Evolutionary conservation across 2,888 invertebrate genomes (phyloP).

Genomic region (Azorinus chamasolen): DNA sequence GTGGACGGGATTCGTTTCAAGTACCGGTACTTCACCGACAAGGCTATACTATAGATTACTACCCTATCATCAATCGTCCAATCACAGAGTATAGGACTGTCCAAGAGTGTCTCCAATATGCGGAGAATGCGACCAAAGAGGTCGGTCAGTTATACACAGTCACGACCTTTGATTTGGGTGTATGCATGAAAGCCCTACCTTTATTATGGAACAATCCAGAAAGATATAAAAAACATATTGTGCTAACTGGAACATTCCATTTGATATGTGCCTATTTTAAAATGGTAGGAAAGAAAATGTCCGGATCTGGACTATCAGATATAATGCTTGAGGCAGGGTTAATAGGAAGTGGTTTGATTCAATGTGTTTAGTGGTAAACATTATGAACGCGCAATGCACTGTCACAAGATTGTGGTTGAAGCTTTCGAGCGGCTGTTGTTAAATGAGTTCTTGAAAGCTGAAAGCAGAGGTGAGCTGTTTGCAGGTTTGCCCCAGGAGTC

Average conservation of each 20-base stretch:
- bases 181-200: conserved; percentile 68
- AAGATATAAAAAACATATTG: conserved; percentile 26
- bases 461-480: too few relatives aligned
- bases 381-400: background rate
- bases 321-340: background rate
- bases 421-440: background rate
- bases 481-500: too few relatives aligned
- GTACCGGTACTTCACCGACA: conserved; percentile 8
- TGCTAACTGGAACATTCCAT: conserved; percentile 33
- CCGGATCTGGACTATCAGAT: background rate
- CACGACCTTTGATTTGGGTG: conserved; percentile 15
- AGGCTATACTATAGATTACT: conserved; percentile 63
- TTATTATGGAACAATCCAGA: conserved; percentile 40
- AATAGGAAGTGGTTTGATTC: background rate
- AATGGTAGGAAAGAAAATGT: conserved; percentile 14
- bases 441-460: background rate
- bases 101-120: conserved; percentile 39
- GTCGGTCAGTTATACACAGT: too few relatives aligned
- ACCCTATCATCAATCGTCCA: conserved; percentile 48
- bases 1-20: conserved; percentile 17
- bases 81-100: conserved; percentile 42
- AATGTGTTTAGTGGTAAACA: background rate
- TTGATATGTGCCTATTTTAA: background rate
- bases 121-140: too few relatives aligned
- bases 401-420: background rate